These are phyloP conservation scores for Anomalospiza imberbis DNA, from an alignment of 2,797 vertebrate species.

Conservation along the genomic window DNA sequence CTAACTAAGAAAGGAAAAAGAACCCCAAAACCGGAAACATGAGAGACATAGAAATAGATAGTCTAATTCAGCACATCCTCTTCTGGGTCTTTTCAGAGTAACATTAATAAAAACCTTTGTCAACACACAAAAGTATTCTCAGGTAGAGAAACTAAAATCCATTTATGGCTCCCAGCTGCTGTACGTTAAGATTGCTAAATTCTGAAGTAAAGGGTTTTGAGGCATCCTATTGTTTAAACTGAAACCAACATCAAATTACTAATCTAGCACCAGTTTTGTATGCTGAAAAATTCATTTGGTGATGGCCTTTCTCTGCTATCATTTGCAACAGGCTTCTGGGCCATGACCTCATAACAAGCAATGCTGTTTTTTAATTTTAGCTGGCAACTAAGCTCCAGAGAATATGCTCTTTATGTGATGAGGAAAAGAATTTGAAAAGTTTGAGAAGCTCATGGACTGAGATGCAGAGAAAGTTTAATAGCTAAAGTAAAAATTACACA, in stretches of 20 bases:
- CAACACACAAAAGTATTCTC: not conserved
- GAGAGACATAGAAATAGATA: not conserved
- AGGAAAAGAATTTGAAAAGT: not conserved
- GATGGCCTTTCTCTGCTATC: not conserved
- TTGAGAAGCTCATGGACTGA: not conserved
- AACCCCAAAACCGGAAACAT: accelerated
- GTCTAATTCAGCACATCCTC: not conserved
- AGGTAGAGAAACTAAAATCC: not conserved
- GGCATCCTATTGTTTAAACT: not conserved
- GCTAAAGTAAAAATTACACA: not conserved
- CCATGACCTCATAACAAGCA: not conserved
- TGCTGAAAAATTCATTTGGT: not conserved
- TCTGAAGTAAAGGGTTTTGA: not conserved
- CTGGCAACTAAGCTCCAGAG: not conserved
- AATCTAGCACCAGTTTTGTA: not conserved
- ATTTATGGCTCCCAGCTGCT: not conserved
- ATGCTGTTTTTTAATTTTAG: not conserved
- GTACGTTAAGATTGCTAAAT: not conserved
- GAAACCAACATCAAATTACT: not conserved
- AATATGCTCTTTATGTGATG: not conserved
- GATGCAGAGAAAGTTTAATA: not conserved
- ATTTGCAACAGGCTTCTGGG: not conserved
- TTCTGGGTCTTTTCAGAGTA: not conserved
- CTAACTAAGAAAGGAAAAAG: not conserved
- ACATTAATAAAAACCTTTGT: not conserved